Conservation (phyloP, 2,797 vertebrate genomes). For the Tachyglossus aculeatus region DNA sequence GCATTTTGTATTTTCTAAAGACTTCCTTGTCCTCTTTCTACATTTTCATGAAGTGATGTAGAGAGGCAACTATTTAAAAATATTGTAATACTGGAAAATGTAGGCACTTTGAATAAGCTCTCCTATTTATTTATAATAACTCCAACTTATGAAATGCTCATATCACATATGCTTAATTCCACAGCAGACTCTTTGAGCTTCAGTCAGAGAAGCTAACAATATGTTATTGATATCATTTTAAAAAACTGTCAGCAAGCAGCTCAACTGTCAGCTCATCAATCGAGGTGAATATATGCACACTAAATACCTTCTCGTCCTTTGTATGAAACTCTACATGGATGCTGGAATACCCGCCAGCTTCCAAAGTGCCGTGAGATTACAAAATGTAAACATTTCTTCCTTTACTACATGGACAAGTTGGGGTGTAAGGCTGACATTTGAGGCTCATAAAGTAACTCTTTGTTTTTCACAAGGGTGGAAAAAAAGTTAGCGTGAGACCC, state of each 20-base stretch:
- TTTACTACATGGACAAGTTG: not conserved
- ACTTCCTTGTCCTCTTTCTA: constrained; percentile 52
- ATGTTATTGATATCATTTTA: constrained; percentile 86
- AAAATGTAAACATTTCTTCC: constrained; percentile 44
- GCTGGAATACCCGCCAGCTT: constrained; percentile 59
- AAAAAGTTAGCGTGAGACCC: not conserved
- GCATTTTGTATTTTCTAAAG: constrained; percentile 53
- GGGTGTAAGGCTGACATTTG: not conserved
- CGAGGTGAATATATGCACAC: constrained; percentile 72
- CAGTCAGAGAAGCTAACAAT: constrained; percentile 76
- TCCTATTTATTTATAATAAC: constrained; percentile 78
- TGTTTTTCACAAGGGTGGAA: not conserved
- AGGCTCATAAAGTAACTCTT: not conserved
- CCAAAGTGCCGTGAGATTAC: constrained; percentile 25
- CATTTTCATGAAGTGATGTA: constrained; percentile 60
- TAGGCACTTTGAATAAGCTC: constrained; percentile 76
- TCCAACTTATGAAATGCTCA: constrained; percentile 45
- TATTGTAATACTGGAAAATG: constrained; percentile 76
- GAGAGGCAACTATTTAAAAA: constrained; percentile 62
- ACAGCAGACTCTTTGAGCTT: constrained; percentile 67
- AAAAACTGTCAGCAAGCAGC: constrained; percentile 87
- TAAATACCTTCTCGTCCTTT: constrained; percentile 75
- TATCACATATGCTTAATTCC: constrained; percentile 59
- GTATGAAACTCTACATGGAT: constrained; percentile 76
- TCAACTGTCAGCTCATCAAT: constrained; percentile 83